Evolutionary conservation across 2,888 invertebrate genomes (phyloP), one percentile per base, ranked within the genome.

Genomic region (Ophioninae sp.): DNA sequence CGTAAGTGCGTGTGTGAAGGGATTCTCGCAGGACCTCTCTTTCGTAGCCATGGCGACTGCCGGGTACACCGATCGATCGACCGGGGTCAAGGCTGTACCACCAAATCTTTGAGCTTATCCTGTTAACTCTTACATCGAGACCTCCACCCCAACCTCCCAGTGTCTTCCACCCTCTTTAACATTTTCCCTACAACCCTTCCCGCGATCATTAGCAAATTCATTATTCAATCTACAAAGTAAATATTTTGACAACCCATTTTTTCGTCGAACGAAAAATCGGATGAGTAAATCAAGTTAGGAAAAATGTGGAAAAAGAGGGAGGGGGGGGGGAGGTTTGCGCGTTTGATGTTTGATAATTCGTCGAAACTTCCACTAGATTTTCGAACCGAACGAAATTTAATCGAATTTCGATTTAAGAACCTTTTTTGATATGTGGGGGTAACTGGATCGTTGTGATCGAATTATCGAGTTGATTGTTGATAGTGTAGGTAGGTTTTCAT

Each of bases 11-110:
- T 84, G 84, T 73, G 58, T 22, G 22, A 69, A 69, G 81, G 83
- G 79, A 84, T 79, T 72, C 72, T 68, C 72, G 80, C 80, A 89
- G 88, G 87, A 88, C 87, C 87, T 78, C 81, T 81, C 69, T 88
- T 88, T 87, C 88, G 92, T 93, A 92, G 91, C 87, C 92, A 92
- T 92, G 92, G 92, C 86, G 92, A 92, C 92, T 92, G 92, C 91
- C 90, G 90, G 91, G 91, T 91, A 88, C 88, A 86, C 86, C 88
- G 90, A 92, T 92, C 92, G 92, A 92, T 92, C 91, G 89, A 86
- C 89, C 91, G 91, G 91, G 92, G 92, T 92, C 92, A 92, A 92
- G 92, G 92, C 92, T 92, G 90, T 67, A 69, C 64, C 71, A 39
- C 78, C 74, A 76, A 84, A 84, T 81, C 78, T 73, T 84, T 76